Evolutionary conservation across 2,888 invertebrate species (phyloP).

Genomic region (Helicoverpa assulta): DNA sequence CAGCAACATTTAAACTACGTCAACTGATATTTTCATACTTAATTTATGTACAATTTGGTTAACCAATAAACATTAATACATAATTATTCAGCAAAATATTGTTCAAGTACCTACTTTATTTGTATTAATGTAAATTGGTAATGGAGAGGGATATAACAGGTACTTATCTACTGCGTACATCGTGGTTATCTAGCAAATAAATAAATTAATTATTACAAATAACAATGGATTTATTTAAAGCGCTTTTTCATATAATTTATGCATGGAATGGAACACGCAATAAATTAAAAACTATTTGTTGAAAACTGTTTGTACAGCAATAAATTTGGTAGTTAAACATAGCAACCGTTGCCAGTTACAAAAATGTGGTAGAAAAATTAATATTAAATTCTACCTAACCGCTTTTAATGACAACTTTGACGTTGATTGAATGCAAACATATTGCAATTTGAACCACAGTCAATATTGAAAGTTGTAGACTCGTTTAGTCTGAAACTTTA

Average conservation of each 20-base stretch:
- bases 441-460: constrained; percentile 20
- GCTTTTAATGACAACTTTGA: not conserved
- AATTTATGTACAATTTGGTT: not conserved
- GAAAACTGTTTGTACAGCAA: not conserved
- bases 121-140: constrained; percentile 6
- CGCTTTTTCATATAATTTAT: not conserved
- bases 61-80: not conserved
- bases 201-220: constrained; percentile 21
- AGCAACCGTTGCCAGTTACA: not conserved
- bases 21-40: not conserved
- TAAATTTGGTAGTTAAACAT: not conserved
- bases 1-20: no score
- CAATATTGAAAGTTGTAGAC: constrained; percentile 23
- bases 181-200: not conserved
- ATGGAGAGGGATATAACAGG: constrained; percentile 2
- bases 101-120: constrained; percentile 1
- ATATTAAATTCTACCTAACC: not conserved
- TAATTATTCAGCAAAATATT: not conserved
- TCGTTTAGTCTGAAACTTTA: constrained; percentile 41
- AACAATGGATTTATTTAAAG: not conserved
- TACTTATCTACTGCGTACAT: constrained; percentile 1
- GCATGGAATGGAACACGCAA: not conserved
- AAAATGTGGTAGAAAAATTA: not conserved
- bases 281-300: not conserved
- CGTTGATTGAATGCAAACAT: constrained; percentile 9